Evolutionary conservation across 2,797 vertebrate species (phyloP).

Genomic region (Amphiprion clarkii): DNA sequence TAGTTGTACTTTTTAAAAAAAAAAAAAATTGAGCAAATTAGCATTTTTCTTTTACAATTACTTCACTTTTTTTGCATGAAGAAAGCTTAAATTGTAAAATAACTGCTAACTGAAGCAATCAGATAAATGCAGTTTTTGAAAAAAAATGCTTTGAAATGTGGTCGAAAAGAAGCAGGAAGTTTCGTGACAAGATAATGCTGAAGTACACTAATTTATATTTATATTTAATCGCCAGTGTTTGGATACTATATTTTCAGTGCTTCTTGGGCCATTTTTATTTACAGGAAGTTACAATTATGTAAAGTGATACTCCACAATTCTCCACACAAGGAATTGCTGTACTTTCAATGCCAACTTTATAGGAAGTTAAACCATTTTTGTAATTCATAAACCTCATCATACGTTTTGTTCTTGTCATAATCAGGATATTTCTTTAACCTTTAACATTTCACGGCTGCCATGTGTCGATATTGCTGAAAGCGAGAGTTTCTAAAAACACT

Average conservation of each 20-base stretch:
- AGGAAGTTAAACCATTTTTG: not conserved
- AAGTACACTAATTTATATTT: too few relatives aligned
- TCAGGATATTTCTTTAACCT: not conserved
- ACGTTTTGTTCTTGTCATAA: not conserved
- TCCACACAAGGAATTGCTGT: not conserved
- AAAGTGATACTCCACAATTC: not conserved
- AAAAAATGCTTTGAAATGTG: not conserved
- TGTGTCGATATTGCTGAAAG: not conserved
- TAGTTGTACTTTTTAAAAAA: too few relatives aligned
- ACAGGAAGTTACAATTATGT: not conserved
- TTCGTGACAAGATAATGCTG: too few relatives aligned
- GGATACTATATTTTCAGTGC: not conserved
- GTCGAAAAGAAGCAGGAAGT: too few relatives aligned
- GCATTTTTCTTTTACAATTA: too few relatives aligned
- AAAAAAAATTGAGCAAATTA: too few relatives aligned
- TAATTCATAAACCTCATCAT: too few relatives aligned
- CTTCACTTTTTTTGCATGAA: not conserved
- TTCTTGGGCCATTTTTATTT: not conserved
- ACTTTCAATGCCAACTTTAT: not conserved
- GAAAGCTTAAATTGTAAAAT: not conserved
- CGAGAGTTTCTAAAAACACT: not conserved
- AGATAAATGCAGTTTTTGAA: not conserved
- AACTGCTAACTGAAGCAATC: not conserved
- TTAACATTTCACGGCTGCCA: too few relatives aligned
- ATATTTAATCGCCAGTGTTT: too few relatives aligned